Evolutionary conservation across 2,113 vertebrate species (phyloP).

Genomic region (Brienomyrus longianalis): DNA sequence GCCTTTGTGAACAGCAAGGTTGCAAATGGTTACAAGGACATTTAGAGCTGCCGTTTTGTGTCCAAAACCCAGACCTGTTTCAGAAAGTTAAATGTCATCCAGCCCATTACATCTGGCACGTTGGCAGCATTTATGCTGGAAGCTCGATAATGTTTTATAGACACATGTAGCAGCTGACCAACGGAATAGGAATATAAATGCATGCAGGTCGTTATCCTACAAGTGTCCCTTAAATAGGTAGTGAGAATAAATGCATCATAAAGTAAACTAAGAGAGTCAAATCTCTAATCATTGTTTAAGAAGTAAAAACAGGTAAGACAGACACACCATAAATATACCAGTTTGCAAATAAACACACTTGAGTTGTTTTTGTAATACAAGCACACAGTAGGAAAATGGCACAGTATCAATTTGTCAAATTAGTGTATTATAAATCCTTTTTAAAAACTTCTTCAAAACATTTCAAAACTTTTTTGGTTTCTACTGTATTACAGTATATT

Average conservation of each 20-base stretch:
- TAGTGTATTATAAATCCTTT: neutral
- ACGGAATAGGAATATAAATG: neutral
- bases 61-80: neutral
- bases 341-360: neutral
- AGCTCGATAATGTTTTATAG: neutral
- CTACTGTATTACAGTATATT: neutral
- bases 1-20: neutral
- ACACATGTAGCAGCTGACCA: neutral
- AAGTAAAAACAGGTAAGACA: neutral
- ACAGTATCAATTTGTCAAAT: neutral
- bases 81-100: conserved; percentile 6
- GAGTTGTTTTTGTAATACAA: neutral
- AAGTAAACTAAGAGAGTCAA: neutral
- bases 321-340: neutral
- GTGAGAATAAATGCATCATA: neutral
- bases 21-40: neutral
- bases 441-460: neutral
- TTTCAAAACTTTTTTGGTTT: neutral
- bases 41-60: neutral
- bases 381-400: neutral
- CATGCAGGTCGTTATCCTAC: neutral
- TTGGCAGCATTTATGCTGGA: neutral
- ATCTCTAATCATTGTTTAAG: neutral
- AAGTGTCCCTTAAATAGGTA: neutral
- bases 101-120: neutral